Evolutionary conservation across 1,140 invertebrate species (phyloP), one percentile per base, ranked within the genome.

Genomic region (Stenopsyche tienmushanensis): DNA sequence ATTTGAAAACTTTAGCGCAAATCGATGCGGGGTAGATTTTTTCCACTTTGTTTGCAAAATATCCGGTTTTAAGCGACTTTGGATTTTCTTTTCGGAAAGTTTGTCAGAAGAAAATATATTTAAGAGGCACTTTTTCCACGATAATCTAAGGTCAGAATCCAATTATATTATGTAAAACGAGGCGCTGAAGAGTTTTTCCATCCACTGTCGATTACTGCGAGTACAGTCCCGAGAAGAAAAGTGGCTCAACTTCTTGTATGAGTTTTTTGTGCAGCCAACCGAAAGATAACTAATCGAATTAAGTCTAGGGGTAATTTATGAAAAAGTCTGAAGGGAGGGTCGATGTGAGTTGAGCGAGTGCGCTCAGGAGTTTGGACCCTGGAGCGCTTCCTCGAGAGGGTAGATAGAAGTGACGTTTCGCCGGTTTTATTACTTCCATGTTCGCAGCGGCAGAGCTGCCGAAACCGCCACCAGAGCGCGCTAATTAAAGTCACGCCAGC

Each of bases 401-500:
- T 5, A 20, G 3, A 50, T 20, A 3, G 5, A 50, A 18, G 15
- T 23, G 5, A 13, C 18, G 47, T 50, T 53, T 53, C 21, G 47
- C 21, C 9, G 44, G 44, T 42, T 57, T 57, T 57, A 57, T 57
- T 42, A 34, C 54, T 57, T 57, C 39, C 25, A 34, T 17, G 52
- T n/a, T 34, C 29, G 26, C 26, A 8, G 53, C 29, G 29, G 53
- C 15, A 7, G 47, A 20, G 47, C 23, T 26, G 15, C 54, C n/a
- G n/a, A n/a, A n/a, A n/a, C n/a, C n/a, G n/a, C n/a, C n/a, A n/a
- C n/a, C n/a, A n/a, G n/a, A n/a, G n/a, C n/a, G n/a, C n/a, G 13
- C 54, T 57, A 57, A 57, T 57, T 57, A 57, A 57, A 57, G 54
- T 57, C 54, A 57, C 52, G 52, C 52, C 52, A 29, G 21, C 21